Percentiles rank a stretch among this genome's conserved stretches.
These are phyloP conservation scores for Microchrysa polita DNA, from an alignment of 2,888 invertebrate species.

Conservation along the genomic window DNA sequence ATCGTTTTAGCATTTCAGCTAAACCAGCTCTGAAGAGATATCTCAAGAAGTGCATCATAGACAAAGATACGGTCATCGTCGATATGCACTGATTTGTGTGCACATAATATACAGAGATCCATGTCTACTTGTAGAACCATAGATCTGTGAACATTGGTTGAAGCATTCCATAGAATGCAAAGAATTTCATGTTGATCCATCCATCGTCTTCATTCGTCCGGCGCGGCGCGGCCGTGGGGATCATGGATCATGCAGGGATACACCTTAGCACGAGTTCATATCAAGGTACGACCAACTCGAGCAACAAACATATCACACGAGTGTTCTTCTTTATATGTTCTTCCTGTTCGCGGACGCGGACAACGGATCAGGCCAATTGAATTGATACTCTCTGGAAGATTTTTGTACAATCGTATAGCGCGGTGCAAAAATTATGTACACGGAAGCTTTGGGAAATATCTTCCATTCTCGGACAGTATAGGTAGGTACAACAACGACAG, in stretches of 20 bases:
- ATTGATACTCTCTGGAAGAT: neutral
- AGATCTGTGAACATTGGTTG: no score
- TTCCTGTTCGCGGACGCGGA: constrained; percentile 1
- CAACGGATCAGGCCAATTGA: neutral
- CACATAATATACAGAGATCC: no score
- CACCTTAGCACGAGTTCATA: no score
- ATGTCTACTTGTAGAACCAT: neutral
- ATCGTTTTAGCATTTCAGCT: constrained; percentile 6
- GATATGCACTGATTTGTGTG: neutral
- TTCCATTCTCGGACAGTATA: neutral
- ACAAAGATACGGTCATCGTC: no score
- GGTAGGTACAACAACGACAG: neutral
- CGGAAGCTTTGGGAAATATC: constrained; percentile 42
- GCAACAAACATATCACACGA: neutral
- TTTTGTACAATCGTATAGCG: neutral
- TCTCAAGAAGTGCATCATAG: neutral
- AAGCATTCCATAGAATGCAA: neutral
- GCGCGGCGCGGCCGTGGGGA: no score
- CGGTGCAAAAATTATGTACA: constrained; percentile 46
- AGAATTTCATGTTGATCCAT: constrained; percentile 11
- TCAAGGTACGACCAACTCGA: no score
- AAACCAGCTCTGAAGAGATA: neutral
- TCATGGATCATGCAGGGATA: no score
- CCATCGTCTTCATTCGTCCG: neutral
- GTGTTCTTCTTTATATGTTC: neutral